Conservation (phyloP, 2,113 vertebrate species). For the Hymenochirus boettgeri region DNA sequence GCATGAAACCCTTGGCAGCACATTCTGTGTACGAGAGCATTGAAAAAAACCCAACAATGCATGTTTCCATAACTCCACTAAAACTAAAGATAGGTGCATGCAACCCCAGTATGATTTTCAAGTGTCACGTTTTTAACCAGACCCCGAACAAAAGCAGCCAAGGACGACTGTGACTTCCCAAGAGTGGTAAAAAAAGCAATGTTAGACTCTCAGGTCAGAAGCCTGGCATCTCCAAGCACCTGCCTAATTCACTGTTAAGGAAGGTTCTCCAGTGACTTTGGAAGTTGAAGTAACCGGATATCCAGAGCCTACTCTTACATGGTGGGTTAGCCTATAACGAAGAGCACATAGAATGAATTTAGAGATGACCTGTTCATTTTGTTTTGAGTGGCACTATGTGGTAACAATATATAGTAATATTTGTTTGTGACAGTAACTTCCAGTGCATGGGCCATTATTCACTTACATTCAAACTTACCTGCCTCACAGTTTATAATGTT, state of each 20-base stretch:
- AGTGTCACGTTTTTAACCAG: conserved; percentile 61
- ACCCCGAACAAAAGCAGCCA: conserved; percentile 65
- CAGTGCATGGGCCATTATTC: neutral
- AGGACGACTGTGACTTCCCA: conserved; percentile 63
- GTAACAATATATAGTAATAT: conserved; percentile 6
- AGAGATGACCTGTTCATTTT: conserved; percentile 12
- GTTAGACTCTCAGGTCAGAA: conserved; percentile 68
- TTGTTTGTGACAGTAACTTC: conserved; percentile 10
- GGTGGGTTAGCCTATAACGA: conserved; percentile 95
- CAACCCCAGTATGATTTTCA: conserved; percentile 62
- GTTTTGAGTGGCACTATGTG: conserved; percentile 38
- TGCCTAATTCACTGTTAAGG: conserved; percentile 79
- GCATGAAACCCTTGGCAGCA: conserved; percentile 55
- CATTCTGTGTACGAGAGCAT: conserved; percentile 55
- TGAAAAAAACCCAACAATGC: conserved; percentile 68
- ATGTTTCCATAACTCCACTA: conserved; percentile 67
- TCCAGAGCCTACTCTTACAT: conserved; percentile 84
- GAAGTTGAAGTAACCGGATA: conserved; percentile 91
- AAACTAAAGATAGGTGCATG: conserved; percentile 73
- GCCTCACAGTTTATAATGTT: conserved; percentile 3
- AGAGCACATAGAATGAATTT: conserved; percentile 48
- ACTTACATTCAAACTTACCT: neutral
- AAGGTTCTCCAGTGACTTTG: conserved; percentile 89
- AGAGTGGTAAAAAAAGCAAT: conserved; percentile 76
- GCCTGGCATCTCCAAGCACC: conserved; percentile 78